phyloP scores from a whole-genome alignment of 2,797 vertebrate species.

The Cossypha polioptera region DNA sequence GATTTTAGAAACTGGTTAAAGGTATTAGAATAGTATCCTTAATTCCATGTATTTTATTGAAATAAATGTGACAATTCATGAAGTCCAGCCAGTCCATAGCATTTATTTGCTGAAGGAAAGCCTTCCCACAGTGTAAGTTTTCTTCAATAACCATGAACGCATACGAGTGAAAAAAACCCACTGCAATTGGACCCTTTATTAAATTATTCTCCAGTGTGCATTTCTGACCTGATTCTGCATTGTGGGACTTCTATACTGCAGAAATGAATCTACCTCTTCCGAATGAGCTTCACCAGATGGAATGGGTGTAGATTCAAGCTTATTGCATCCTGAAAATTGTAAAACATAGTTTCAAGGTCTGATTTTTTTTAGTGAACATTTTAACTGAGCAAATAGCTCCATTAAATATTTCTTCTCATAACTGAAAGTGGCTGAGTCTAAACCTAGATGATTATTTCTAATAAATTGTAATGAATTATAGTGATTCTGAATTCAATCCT shows the following conservation, averaged over 20 bases:
- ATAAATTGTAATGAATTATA: not conserved
- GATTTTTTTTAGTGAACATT: not conserved
- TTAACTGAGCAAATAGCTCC: not conserved
- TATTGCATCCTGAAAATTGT: not conserved
- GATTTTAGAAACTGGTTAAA: not conserved
- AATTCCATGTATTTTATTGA: not conserved
- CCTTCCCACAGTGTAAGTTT: not conserved
- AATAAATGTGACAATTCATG: not conserved
- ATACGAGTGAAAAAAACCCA: not conserved
- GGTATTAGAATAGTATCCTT: not conserved
- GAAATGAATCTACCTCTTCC: not conserved
- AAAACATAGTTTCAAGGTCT: not conserved
- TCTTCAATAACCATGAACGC: not conserved
- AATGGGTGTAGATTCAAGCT: not conserved
- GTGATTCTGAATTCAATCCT: not conserved
- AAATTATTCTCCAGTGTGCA: not conserved
- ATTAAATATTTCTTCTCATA: not conserved
- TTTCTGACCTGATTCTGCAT: not conserved
- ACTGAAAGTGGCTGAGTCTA: not conserved
- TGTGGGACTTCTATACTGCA: not conserved
- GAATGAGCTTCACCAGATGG: not conserved
- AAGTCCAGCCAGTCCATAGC: not conserved
- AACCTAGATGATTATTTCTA: not conserved
- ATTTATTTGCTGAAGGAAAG: not conserved
- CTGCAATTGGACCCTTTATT: not conserved